Percentiles rank a stretch among this genome's conserved stretches.
Evolutionary conservation across 1,140 invertebrate genomes (phyloP).

Genomic region (Cydia strobilella): DNA sequence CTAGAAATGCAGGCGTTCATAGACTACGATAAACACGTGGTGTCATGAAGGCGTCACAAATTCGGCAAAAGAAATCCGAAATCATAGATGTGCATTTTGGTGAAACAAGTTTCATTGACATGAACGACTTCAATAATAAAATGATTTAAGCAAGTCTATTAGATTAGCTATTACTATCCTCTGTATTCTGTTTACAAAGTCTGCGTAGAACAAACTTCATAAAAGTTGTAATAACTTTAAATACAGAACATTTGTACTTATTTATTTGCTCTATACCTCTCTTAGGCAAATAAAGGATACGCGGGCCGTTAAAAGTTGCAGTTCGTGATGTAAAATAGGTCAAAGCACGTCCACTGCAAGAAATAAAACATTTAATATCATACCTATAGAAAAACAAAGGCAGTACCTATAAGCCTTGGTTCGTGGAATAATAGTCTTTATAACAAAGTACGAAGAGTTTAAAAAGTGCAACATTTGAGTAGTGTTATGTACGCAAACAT

Average conservation of each 20-base stretch:
- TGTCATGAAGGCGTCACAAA: too few relatives aligned
- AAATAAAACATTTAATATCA: slow-evolving; percentile 38
- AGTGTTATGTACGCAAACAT: slow-evolving; percentile 14
- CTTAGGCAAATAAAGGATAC: slow-evolving; percentile 31
- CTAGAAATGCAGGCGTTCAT: background rate
- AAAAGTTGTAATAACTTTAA: too few relatives aligned
- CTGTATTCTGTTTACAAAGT: too few relatives aligned
- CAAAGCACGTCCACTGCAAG: slow-evolving; percentile 35
- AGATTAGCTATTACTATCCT: too few relatives aligned
- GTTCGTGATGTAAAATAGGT: slow-evolving; percentile 49
- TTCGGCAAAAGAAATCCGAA: too few relatives aligned
- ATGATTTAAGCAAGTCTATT: too few relatives aligned
- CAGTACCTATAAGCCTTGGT: background rate
- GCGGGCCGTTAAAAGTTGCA: slow-evolving; percentile 39
- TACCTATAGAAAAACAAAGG: slow-evolving; percentile 14
- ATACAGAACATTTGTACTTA: background rate
- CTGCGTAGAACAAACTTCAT: too few relatives aligned
- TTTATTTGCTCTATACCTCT: slow-evolving; percentile 14
- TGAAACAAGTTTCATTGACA: too few relatives aligned
- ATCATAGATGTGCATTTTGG: too few relatives aligned
- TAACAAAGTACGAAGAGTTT: background rate
- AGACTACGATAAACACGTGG: background rate
- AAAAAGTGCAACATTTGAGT: background rate
- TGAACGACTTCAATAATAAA: too few relatives aligned
- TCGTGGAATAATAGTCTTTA: background rate